Base-by-base conservation (phyloP, 2,113 vertebrate species). In the Esox niger region DNA sequence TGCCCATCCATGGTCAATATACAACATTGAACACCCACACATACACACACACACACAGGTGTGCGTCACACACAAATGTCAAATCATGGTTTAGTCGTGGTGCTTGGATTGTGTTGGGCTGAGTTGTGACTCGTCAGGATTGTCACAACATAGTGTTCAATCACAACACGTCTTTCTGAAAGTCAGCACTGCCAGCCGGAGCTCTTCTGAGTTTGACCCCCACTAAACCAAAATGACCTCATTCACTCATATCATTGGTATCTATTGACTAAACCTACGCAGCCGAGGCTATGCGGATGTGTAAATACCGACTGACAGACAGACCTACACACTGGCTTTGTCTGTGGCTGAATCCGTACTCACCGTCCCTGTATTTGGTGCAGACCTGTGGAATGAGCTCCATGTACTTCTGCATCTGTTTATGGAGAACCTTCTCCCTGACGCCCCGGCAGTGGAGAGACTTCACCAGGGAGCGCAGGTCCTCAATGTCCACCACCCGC, bases 331-430 rank as follows among this genome's bases (percentile, higher is more conserved):
- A 46, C 11, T 46, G 43, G 26, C 15, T 30, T 6, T 25, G 9
- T 62, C 25, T 30, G 26, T 62, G 23, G 17, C 23, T 54, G 25
- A 21, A 27, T 13, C 13, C 26, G 23, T 20, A 68, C 94, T 78
- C 86, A 98, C 97, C 94, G 32, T 98, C 97, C 87, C 79, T 94
- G 86, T 95, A 95, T 88, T 92, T 98, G 87, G 93, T 86, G 89
- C 96, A 98, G 80, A 95, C 93, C 88, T 98, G 92, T 65, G 93
- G 93, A 82, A 98, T 97, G 75, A 96, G 97, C 89, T 99, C 97
- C 84, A 96, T 82, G 85, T 98, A 95, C 82, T 98, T 99, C 89
- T 98, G 96, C 80, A 99, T 91, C 89, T 99, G 97, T 82, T 96
- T 95, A 76, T 98, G 96, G 84, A 99, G 93, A 70, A 92, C 92